Evolutionary conservation across 1,140 invertebrate species (phyloP).

Genomic region (Periplaneta americana): DNA sequence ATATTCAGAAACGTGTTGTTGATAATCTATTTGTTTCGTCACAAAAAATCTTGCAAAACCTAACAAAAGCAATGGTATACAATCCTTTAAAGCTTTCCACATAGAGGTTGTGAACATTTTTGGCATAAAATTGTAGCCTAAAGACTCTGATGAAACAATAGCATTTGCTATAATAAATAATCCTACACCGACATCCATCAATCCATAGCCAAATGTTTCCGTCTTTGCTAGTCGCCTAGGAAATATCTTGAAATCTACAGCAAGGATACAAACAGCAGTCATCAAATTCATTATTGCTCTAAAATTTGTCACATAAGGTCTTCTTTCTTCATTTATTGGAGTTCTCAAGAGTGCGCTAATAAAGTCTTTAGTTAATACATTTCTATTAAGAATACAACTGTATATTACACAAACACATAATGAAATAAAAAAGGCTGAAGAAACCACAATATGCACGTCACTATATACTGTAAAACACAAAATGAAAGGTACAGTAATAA

Average conservation of each 20-base stretch:
- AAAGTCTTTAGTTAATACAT: not conserved
- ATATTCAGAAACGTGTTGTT: conserved; percentile 85
- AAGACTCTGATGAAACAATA: conserved; percentile 58
- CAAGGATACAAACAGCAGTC: conserved; percentile 80
- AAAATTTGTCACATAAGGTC: conserved; percentile 57
- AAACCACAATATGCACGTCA: not conserved
- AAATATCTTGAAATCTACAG: conserved; percentile 87
- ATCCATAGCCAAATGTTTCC: conserved; percentile 75
- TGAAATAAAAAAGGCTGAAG: not conserved
- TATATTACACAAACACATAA: not conserved
- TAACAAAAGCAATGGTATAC: conserved; percentile 54
- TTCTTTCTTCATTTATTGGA: conserved; percentile 30
- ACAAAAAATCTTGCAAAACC: conserved; percentile 62
- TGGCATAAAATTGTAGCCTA: conserved; percentile 1
- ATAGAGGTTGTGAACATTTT: conserved; percentile 10
- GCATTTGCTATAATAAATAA: conserved; percentile 84
- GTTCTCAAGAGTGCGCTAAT: conserved; percentile 20
- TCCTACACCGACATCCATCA: conserved; percentile 95
- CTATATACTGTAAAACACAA: conserved; percentile 11
- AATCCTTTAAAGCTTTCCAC: conserved; percentile 24
- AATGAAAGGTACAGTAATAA: conserved; percentile 8
- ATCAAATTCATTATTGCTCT: conserved; percentile 65
- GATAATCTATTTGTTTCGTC: conserved; percentile 68
- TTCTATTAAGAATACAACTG: not conserved
- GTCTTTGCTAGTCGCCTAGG: conserved; percentile 83